phyloP scores from a whole-genome alignment of 2,797 vertebrate species.

The Hafferia zeledoni region DNA sequence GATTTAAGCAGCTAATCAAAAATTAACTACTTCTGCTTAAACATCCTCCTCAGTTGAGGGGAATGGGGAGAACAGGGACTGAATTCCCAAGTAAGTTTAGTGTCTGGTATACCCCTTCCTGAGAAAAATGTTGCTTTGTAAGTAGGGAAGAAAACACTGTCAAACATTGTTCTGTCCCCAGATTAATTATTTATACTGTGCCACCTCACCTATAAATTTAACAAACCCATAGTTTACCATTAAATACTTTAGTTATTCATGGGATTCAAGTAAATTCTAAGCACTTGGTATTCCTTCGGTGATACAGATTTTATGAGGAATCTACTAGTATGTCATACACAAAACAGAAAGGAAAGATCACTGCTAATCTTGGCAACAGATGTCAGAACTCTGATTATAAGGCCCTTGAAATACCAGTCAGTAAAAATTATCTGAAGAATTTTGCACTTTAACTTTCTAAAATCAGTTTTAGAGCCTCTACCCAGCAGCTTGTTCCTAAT shows the following conservation, averaged over 20 bases:
- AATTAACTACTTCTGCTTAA: background rate
- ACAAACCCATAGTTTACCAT: background rate
- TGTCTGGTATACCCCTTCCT: background rate
- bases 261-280: background rate
- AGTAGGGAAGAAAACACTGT: background rate
- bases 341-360: background rate
- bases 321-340: background rate
- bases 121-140: background rate
- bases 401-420: background rate
- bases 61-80: background rate
- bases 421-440: background rate
- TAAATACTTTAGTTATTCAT: background rate
- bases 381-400: background rate
- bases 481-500: background rate
- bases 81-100: background rate
- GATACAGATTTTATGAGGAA: background rate
- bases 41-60: background rate
- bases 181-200: background rate
- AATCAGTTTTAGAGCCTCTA: background rate
- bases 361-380: background rate
- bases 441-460: background rate
- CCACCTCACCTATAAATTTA: background rate
- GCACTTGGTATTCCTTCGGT: background rate
- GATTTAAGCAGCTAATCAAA: background rate
- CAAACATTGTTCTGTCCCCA: background rate